These are phyloP conservation scores for Pachyseris speciosa DNA, from an alignment of 64 coral and sea anemone genomes.

Conservation along the genomic window DNA sequence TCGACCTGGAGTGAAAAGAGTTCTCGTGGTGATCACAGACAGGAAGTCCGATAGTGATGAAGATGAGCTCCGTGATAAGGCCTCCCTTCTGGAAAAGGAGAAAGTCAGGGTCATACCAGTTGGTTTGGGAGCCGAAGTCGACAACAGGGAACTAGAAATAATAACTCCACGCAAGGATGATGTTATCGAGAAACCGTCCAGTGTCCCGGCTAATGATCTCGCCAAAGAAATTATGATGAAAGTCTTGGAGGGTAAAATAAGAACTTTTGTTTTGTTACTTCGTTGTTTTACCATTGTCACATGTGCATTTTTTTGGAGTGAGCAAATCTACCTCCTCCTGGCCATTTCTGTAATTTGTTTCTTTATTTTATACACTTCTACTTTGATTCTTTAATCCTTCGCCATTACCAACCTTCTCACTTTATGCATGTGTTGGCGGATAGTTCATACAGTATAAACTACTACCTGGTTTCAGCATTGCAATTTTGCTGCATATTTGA, in stretches of 20 bases:
- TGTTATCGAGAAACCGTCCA: slow-evolving; percentile 39
- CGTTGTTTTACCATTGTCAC: not conserved
- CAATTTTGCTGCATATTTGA: no score
- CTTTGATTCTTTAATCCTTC: no score
- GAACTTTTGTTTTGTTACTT: no score
- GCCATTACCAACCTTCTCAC: no score
- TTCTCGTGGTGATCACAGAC: slow-evolving; percentile 84
- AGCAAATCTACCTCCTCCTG: no score
- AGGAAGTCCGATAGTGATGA: slow-evolving; percentile 54
- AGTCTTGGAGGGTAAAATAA: slow-evolving; percentile 56
- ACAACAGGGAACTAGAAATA: slow-evolving; percentile 55
- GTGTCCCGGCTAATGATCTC: not conserved
- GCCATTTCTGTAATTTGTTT: no score
- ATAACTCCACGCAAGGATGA: slow-evolving; percentile 68
- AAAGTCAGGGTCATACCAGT: slow-evolving; percentile 86
- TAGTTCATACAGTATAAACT: no score
- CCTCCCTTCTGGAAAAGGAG: slow-evolving; percentile 47
- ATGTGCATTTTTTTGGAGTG: no score
- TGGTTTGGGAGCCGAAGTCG: slow-evolving; percentile 55
- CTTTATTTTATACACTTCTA: no score
- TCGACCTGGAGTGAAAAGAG: slow-evolving; percentile 44
- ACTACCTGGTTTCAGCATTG: no score
- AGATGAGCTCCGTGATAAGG: slow-evolving; percentile 30
- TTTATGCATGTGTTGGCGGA: no score
- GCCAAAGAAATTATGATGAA: slow-evolving; percentile 71